phyloP scores from a whole-genome alignment of 2,797 vertebrate species.

The Pterois miles region DNA sequence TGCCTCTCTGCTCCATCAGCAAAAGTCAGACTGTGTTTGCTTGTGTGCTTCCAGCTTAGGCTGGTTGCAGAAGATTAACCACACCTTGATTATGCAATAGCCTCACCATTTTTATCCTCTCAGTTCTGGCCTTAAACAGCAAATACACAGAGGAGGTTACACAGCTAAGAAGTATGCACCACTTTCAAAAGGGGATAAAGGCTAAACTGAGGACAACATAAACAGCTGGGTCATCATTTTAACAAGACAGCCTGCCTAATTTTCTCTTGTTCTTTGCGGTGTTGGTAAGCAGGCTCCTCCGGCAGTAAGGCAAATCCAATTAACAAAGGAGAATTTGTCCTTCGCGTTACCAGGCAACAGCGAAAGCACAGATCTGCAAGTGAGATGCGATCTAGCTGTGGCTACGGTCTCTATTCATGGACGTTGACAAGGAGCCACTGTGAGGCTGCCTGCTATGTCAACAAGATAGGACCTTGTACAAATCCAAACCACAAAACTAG shows the following conservation, averaged over 20 bases:
- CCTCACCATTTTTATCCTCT: slow-evolving; percentile 47
- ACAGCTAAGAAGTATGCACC: slow-evolving; percentile 5
- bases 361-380: slow-evolving; percentile 67
- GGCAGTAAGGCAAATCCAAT: slow-evolving; percentile 74
- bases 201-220: slow-evolving; percentile 28
- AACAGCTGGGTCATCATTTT: slow-evolving; percentile 28
- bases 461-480: slow-evolving; percentile 51
- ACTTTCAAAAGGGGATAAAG: slow-evolving; percentile 5
- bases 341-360: slow-evolving; percentile 70
- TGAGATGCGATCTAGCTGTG: slow-evolving; percentile 65
- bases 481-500: slow-evolving; percentile 40
- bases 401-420: slow-evolving; percentile 70
- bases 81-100: slow-evolving; percentile 64
- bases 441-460: slow-evolving; percentile 62
- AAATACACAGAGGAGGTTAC: slow-evolving; percentile 19
- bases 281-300: slow-evolving; percentile 46
- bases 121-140: slow-evolving; percentile 27
- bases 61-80: slow-evolving; percentile 71
- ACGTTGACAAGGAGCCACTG: slow-evolving; percentile 71
- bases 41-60: slow-evolving; percentile 47
- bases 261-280: slow-evolving; percentile 38
- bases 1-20: background rate
- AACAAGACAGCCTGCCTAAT: slow-evolving; percentile 37
- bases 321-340: slow-evolving; percentile 77
- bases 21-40: slow-evolving; percentile 14